These are phyloP conservation scores for Rhaphigaster nebulosa DNA, from an alignment of 2,888 invertebrate genomes.

Conservation along the genomic window DNA sequence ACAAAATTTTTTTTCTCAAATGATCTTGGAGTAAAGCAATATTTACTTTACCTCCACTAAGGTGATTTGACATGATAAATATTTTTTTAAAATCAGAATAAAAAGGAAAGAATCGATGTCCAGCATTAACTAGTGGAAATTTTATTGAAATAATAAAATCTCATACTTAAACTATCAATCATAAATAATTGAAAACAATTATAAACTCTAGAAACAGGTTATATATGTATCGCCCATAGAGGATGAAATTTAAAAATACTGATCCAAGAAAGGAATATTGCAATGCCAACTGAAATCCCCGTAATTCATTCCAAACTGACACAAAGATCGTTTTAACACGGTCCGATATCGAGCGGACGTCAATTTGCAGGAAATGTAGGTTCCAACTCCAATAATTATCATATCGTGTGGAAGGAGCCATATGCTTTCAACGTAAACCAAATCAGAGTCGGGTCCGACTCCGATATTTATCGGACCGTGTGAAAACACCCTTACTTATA, in stretches of 20 bases:
- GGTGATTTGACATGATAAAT: conserved; percentile 72
- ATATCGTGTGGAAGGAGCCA: too few species aligned
- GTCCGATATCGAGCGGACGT: too few species aligned
- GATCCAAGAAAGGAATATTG: not conserved
- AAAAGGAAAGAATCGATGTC: not conserved
- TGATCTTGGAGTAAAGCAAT: conserved; percentile 82
- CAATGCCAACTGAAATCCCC: not conserved
- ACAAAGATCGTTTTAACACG: too few species aligned
- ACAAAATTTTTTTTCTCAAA: conserved; percentile 83
- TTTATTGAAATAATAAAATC: not conserved
- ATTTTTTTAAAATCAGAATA: not conserved
- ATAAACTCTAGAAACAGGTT: not conserved
- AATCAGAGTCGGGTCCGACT: too few species aligned
- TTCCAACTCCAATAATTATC: too few species aligned
- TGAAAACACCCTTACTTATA: too few species aligned
- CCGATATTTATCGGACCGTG: too few species aligned
- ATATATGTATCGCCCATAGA: not conserved
- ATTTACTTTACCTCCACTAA: conserved; percentile 82
- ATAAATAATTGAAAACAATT: not conserved
- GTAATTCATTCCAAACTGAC: too few species aligned
- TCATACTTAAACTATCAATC: not conserved
- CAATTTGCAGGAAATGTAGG: too few species aligned
- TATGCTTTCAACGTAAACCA: too few species aligned
- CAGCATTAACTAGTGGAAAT: not conserved
- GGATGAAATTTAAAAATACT: not conserved